Evolutionary conservation across 2,797 vertebrate species (phyloP).

Genomic region (Austrolebias charrua): DNA sequence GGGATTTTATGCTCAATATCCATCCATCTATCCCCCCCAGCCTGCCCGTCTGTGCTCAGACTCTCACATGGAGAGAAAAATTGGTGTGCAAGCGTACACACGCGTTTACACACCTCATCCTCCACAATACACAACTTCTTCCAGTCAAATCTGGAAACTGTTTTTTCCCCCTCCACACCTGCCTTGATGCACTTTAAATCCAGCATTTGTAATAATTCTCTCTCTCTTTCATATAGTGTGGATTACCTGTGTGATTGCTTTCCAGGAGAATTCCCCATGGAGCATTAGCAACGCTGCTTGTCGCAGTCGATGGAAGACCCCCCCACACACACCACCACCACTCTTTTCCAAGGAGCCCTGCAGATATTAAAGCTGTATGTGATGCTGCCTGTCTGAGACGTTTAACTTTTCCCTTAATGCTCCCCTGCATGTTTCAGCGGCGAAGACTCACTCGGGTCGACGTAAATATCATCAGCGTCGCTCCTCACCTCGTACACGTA

Average conservation of each 20-base stretch:
- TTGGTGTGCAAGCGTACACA: constrained; percentile 30
- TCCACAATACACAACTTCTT: constrained; percentile 11
- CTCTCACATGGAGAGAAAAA: constrained; percentile 32
- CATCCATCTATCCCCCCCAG: constrained; percentile 41
- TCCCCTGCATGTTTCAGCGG: constrained; percentile 9
- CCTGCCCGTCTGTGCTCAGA: constrained; percentile 13
- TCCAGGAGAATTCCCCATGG: constrained; percentile 54
- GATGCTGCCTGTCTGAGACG: constrained; percentile 55
- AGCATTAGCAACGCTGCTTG: constrained; percentile 50
- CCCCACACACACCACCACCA: constrained; percentile 20
- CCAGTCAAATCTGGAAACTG: constrained; percentile 14
- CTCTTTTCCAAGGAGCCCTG: constrained; percentile 46
- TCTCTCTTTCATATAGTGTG: constrained; percentile 36
- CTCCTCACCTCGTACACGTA: constrained; percentile 14
- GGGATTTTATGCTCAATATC: constrained; percentile 62
- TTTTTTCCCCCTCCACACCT: constrained; percentile 13
- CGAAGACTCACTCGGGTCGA: constrained; percentile 39
- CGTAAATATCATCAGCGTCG: constrained; percentile 27
- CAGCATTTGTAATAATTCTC: constrained; percentile 34
- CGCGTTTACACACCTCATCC: background rate
- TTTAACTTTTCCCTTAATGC: constrained; percentile 55
- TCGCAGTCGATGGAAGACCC: constrained; percentile 38
- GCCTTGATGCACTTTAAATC: constrained; percentile 24
- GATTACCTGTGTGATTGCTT: constrained; percentile 64
- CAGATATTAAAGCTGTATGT: constrained; percentile 56